Conservation (phyloP, 1,140 invertebrate species). For the Rhagoletis zephyria region DNA sequence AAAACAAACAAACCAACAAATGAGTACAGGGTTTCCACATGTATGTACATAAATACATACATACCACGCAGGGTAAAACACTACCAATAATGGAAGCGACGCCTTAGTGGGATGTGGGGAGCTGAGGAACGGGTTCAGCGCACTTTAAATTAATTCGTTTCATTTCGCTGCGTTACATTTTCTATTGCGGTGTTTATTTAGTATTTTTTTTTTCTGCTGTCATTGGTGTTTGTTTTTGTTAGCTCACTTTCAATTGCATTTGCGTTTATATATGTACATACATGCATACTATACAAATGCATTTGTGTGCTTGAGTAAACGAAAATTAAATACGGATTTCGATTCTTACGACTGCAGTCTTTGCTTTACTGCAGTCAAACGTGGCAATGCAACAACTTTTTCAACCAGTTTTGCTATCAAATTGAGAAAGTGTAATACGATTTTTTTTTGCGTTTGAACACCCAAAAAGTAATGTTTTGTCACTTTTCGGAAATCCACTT, state of each 20-base stretch:
- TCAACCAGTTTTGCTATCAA: too few relatives aligned
- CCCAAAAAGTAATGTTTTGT: too few relatives aligned
- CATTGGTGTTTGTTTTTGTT: slow-evolving; percentile 17
- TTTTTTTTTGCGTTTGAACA: too few relatives aligned
- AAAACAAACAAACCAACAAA: neutral
- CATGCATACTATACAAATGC: too few relatives aligned
- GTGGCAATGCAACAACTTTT: too few relatives aligned
- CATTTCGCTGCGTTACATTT: slow-evolving; percentile 40
- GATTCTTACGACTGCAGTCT: neutral
- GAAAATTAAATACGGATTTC: neutral
- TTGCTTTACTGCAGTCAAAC: neutral
- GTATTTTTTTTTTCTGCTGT: neutral
- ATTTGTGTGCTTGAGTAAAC: neutral
- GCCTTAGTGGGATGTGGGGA: slow-evolving; percentile 28
- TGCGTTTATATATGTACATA: neutral
- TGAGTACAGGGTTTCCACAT: too few relatives aligned
- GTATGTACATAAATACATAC: neutral
- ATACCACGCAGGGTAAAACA: neutral
- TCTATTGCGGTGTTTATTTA: slow-evolving; percentile 3
- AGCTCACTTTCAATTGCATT: neutral
- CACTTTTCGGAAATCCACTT: too few relatives aligned
- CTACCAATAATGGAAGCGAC: neutral
- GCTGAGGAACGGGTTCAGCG: slow-evolving; percentile 63
- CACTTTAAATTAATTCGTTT: slow-evolving; percentile 62
- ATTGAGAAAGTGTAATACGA: too few relatives aligned